phyloP scores from a whole-genome alignment of 2,113 vertebrate genomes.

The Rutilus rutilus region DNA sequence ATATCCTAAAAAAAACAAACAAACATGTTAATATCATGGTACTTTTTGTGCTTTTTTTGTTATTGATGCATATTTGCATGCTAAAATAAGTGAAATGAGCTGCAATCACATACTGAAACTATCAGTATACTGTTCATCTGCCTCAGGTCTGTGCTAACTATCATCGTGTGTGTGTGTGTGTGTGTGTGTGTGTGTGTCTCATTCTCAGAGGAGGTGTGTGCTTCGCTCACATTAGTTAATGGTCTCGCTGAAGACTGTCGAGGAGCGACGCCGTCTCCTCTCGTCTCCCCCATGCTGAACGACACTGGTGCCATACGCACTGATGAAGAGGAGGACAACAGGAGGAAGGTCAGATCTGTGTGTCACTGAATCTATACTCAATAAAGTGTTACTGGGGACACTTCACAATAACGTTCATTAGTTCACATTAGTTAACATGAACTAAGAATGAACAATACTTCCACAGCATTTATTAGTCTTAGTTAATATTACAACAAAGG shows the following conservation, averaged over 20 bases:
- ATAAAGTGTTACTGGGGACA: not conserved
- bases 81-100: not conserved
- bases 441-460: too few relatives aligned
- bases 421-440: too few relatives aligned
- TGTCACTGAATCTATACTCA: not conserved
- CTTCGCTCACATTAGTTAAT: conserved; percentile 83
- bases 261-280: conserved; percentile 78
- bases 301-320: conserved; percentile 85
- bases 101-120: not conserved
- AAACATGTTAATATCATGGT: not conserved
- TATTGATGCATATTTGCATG: not conserved
- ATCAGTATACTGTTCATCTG: not conserved
- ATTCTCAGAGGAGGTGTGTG: conserved; percentile 80
- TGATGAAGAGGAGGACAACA: conserved; percentile 92
- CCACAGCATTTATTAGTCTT: too few relatives aligned
- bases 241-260: conserved; percentile 81
- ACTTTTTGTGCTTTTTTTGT: not conserved
- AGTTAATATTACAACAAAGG: too few relatives aligned
- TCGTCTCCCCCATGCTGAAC: conserved; percentile 92
- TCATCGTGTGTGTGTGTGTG: conserved; percentile 21
- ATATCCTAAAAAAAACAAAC: not conserved
- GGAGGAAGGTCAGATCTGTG: conserved; percentile 84
- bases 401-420: too few relatives aligned
- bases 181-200: conserved; percentile 19
- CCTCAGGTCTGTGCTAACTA: not conserved